Percentiles rank a stretch among this genome's conserved stretches.
Conservation (phyloP, 2,113 vertebrate species). For the Poeciliopsis occidentalis region DNA sequence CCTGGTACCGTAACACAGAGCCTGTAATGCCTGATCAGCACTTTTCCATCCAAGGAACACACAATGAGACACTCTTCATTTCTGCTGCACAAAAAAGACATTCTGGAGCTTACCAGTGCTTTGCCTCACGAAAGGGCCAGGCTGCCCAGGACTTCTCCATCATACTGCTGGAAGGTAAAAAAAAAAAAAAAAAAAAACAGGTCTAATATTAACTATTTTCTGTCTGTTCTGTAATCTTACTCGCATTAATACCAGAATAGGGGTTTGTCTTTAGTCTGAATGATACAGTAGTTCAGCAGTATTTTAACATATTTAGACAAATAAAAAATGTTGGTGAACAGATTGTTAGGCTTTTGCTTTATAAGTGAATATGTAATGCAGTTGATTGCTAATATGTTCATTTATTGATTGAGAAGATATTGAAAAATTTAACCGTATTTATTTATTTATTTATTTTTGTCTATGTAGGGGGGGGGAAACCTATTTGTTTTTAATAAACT, state of each 20-base stretch:
- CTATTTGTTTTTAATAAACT: too few species aligned
- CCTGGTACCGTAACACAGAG: slow-evolving; percentile 97
- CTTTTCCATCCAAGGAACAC: slow-evolving; percentile 94
- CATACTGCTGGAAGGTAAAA: slow-evolving; percentile 92
- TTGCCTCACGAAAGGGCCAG: slow-evolving; percentile 92
- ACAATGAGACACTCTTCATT: slow-evolving; percentile 97
- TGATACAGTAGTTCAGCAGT: not conserved
- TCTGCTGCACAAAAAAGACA: slow-evolving; percentile 96
- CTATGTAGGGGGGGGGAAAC: too few species aligned
- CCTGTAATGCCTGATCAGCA: slow-evolving; percentile 88
- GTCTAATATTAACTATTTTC: not conserved
- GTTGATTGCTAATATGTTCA: not conserved
- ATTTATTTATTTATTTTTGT: too few species aligned
- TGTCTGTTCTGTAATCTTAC: not conserved
- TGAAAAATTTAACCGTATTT: too few species aligned
- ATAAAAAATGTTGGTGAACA: not conserved
- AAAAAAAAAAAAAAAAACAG: not conserved
- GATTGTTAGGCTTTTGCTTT: not conserved
- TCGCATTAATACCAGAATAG: not conserved
- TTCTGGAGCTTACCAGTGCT: slow-evolving; percentile 97
- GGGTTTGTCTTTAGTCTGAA: not conserved
- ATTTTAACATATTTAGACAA: slow-evolving; percentile 1
- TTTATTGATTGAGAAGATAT: not conserved
- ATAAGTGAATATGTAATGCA: not conserved
- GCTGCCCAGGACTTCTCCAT: slow-evolving; percentile 97